Evolutionary conservation across 2,113 vertebrate species (phyloP), one percentile per base, ranked within the genome.

Genomic region (Leucoraja erinaceus): DNA sequence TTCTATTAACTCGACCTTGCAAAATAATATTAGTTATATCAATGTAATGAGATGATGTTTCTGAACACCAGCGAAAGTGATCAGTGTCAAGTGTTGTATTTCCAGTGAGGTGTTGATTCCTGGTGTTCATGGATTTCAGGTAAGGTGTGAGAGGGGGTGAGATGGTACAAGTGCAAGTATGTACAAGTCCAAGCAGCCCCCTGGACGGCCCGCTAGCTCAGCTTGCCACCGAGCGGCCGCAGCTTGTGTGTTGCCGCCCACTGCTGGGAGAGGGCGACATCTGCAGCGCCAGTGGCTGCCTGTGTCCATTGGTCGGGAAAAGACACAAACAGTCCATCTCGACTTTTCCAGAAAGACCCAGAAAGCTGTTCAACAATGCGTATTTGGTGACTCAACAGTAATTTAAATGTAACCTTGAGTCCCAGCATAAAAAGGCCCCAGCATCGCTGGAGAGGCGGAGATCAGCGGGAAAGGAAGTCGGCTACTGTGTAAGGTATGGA

Each of bases 331-430:
- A 70, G 61, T 10, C 63, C 33, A 20, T 47, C 63, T 38, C 28
- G 88, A 90, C 18, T 90, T 70, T 90, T 90, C 88, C 20, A 91
- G 90, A 91, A 88, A 54, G 90, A 74, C 38, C 90, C 90, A 70
- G 90, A 47, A 88, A 72, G 18, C 38, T 47, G 59, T 72, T 72
- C 90, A 91, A 74, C 90, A 72, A 72, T 91, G 90, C 90, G 90
- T 91, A 72, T 74, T 74, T 16, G 68, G 68, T 91, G 90, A 91
- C 90, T 91, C 90, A 72, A 74, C 90, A 74, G 33, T 72, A 54
- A 91, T 91, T 68, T 91, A 72, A 91, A 91, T 91, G 22, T 91
- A 74, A 91, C 66, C 33, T 91, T 72, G 66, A 72, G 90, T 74
- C 33, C 33, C 90, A 91, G 68, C 66, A 91, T 91, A 91, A 91